Evolutionary conservation across 2,113 vertebrate genomes (phyloP).

Genomic region (Empidonax traillii): DNA sequence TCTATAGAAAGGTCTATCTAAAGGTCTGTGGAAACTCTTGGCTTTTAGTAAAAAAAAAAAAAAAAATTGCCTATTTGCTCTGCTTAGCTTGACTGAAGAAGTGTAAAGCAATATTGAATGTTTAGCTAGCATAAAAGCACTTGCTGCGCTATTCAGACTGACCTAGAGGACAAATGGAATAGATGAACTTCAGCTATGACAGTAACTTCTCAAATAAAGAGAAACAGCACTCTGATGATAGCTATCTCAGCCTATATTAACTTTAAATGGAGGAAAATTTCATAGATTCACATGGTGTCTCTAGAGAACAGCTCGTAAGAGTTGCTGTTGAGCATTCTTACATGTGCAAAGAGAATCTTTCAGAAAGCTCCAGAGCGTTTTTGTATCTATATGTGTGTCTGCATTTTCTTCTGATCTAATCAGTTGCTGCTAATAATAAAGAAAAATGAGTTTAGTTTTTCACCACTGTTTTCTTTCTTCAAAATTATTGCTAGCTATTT

Average conservation of each 20-base stretch:
- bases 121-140: not conserved
- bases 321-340: not conserved
- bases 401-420: not conserved
- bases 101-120: not conserved
- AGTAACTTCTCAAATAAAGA: not conserved
- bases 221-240: not conserved
- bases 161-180: not conserved
- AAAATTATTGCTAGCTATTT: not conserved
- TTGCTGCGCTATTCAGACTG: not conserved
- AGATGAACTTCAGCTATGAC: not conserved
- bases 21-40: not conserved
- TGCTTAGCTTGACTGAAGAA: not conserved
- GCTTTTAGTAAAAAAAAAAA: not conserved
- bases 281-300: not conserved
- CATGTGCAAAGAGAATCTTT: not conserved
- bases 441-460: not conserved
- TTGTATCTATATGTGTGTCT: not conserved
- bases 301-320: not conserved
- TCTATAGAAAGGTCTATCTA: not conserved
- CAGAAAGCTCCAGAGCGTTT: rapidly evolving
- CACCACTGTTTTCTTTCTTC: not conserved
- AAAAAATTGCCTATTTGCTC: not conserved
- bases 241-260: not conserved
- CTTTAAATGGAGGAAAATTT: not conserved
- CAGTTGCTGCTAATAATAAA: not conserved